These are phyloP conservation scores for Mobula birostris DNA, from an alignment of 2,113 vertebrate genomes.

Conservation along the genomic window DNA sequence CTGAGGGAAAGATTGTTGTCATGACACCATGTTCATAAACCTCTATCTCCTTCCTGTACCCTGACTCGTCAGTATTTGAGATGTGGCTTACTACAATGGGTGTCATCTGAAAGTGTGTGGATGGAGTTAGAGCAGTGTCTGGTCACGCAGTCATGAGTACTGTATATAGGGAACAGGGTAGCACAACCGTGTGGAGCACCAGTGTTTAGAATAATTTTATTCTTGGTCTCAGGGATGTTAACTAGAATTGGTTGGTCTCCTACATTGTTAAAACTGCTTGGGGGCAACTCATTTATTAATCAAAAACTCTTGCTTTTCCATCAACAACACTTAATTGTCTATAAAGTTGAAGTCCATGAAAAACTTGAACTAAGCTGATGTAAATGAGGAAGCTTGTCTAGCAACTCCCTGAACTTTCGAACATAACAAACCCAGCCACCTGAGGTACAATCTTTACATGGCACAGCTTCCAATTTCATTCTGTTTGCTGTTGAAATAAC, in stretches of 20 bases:
- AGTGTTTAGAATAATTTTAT: neutral
- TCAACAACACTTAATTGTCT: neutral
- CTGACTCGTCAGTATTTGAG: too few relatives aligned
- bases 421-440: neutral
- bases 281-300: neutral
- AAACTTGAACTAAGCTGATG: too few relatives aligned
- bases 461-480: neutral
- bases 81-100: too few relatives aligned
- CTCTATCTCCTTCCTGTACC: too few relatives aligned
- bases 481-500: neutral
- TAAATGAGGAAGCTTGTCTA: neutral
- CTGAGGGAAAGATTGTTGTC: too few relatives aligned
- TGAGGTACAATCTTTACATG: neutral
- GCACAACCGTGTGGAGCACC: too few relatives aligned
- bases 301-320: neutral
- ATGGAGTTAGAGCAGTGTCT: too few relatives aligned
- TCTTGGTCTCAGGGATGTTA: neutral
- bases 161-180: too few relatives aligned
- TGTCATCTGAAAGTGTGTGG: too few relatives aligned
- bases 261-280: neutral
- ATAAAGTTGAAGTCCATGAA: neutral
- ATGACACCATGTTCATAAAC: too few relatives aligned
- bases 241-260: neutral
- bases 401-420: neutral
- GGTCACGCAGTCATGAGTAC: too few relatives aligned